Evolutionary conservation across 2,113 vertebrate genomes (phyloP).

Genomic region (Rissa tridactyla): DNA sequence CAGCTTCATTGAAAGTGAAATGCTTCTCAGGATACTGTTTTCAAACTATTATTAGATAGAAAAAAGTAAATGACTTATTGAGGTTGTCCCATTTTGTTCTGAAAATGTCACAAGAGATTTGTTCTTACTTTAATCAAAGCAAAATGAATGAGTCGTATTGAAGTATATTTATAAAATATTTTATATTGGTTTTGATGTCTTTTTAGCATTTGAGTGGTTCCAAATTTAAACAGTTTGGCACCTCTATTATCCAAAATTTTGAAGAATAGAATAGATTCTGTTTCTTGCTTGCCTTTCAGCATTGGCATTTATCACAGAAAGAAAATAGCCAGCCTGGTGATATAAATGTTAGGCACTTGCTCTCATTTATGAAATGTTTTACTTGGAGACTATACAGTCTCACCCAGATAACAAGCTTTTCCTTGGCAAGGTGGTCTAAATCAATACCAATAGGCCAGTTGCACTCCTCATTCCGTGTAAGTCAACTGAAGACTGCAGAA

Average conservation of each 20-base stretch:
- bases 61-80: conserved; percentile 30
- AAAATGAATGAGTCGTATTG: conserved; percentile 4
- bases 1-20: background rate
- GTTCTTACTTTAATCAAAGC: conserved; percentile 31
- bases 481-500: background rate
- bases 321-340: background rate
- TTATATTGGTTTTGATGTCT: background rate
- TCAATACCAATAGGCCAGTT: background rate
- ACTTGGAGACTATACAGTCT: background rate
- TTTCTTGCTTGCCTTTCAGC: background rate
- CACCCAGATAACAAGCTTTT: background rate
- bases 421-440: background rate
- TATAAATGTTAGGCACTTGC: background rate
- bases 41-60: conserved; percentile 9
- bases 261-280: background rate
- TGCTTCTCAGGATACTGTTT: background rate
- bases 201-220: background rate
- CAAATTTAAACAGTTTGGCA: conserved; percentile 1
- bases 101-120: conserved; percentile 25
- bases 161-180: conserved; percentile 5
- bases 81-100: conserved; percentile 50
- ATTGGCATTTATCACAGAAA: background rate
- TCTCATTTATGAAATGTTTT: background rate
- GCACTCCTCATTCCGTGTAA: background rate
- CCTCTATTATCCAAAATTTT: background rate